Percentiles rank a stretch among this genome's conserved stretches.
Conservation (phyloP, 2,113 vertebrate species). For the Oplegnathus fasciatus region DNA sequence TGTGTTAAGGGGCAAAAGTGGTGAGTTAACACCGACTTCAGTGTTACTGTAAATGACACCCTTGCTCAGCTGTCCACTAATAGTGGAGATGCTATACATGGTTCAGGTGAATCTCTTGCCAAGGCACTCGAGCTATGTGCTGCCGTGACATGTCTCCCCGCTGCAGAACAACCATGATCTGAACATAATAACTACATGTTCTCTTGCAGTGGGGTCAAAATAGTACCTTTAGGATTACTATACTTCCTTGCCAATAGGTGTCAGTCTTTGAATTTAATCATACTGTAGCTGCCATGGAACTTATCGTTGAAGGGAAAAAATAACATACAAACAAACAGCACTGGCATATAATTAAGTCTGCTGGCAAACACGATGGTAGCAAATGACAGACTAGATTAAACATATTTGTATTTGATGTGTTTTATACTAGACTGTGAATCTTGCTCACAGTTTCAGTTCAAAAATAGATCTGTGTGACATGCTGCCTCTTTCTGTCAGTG, state of each 20-base stretch:
- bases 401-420: conserved; percentile 20
- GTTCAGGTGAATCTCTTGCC: conserved; percentile 26
- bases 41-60: conserved; percentile 48
- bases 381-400: conserved; percentile 63
- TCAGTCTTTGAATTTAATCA: conserved; percentile 41
- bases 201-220: conserved; percentile 26
- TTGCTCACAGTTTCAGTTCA: conserved; percentile 31
- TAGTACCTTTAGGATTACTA: conserved; percentile 33
- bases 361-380: conserved; percentile 24
- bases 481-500: background rate
- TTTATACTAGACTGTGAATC: background rate
- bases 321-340: conserved; percentile 37
- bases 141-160: conserved; percentile 22
- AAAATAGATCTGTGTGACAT: conserved; percentile 47
- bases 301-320: background rate
- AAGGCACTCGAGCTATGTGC: conserved; percentile 23
- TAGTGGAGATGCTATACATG: conserved; percentile 3
- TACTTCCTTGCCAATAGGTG: conserved; percentile 32
- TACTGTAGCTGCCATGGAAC: background rate
- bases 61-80: conserved; percentile 34
- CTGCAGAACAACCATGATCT: background rate
- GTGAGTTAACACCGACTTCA: conserved; percentile 9
- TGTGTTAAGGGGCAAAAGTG: background rate
- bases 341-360: conserved; percentile 53
- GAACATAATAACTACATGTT: conserved; percentile 31